These are phyloP conservation scores for Sphaeramia orbicularis DNA, from an alignment of 2,797 vertebrate genomes.

Conservation along the genomic window DNA sequence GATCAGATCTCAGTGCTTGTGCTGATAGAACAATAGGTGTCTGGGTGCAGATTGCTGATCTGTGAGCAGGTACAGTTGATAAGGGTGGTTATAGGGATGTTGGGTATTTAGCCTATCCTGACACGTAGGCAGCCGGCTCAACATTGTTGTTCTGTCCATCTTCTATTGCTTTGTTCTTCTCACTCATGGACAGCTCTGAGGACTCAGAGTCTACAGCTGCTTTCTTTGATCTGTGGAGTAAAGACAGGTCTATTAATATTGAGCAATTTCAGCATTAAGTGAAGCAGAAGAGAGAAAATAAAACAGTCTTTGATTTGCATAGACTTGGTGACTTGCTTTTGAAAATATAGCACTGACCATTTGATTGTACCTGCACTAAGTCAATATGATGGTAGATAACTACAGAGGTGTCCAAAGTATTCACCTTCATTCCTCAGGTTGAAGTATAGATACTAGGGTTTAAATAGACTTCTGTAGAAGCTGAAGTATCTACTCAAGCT, in stretches of 20 bases:
- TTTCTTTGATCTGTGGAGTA: conserved; percentile 83
- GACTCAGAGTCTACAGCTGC: conserved; percentile 75
- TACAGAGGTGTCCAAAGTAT: too few species aligned
- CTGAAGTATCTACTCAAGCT: too few species aligned
- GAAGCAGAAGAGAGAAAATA: too few species aligned
- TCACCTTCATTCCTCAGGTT: too few species aligned
- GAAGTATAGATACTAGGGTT: too few species aligned
- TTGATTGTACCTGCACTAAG: too few species aligned
- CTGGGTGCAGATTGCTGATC: conserved; percentile 53
- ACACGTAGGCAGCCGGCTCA: conserved; percentile 69
- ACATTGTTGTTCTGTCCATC: conserved; percentile 88
- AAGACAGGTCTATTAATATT: conserved; percentile 5
- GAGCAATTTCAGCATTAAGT: not conserved
- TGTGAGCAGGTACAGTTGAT: conserved; percentile 50
- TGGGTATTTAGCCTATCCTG: conserved; percentile 70
- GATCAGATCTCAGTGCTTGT: conserved; percentile 43
- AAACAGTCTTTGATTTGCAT: too few species aligned
- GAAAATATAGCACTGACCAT: too few species aligned
- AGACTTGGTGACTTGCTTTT: too few species aligned
- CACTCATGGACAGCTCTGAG: conserved; percentile 70
- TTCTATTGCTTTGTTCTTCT: conserved; percentile 83
- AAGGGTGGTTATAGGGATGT: conserved; percentile 11
- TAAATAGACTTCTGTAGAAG: too few species aligned
- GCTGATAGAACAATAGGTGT: conserved; percentile 40
- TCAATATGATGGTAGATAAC: too few species aligned